Percentiles rank a stretch among this genome's conserved stretches.
phyloP scores from a whole-genome alignment of 2,888 invertebrate species.

The Drosophila anomelani region DNA sequence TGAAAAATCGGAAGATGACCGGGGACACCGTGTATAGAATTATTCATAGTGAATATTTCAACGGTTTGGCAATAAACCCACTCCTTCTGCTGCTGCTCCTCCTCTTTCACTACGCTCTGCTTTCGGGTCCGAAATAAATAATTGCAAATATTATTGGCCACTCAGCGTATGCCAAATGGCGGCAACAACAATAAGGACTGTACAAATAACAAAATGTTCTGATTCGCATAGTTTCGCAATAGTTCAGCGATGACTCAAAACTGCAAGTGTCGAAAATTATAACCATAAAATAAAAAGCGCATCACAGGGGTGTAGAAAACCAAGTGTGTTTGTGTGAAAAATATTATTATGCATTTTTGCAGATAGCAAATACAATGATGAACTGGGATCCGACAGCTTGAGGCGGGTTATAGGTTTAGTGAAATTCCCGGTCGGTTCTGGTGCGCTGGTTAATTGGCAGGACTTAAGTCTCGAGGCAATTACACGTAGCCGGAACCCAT shows the following conservation, averaged over 20 bases:
- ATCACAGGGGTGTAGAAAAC: background rate
- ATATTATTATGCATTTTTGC: slow-evolving; percentile 28
- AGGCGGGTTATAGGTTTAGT: background rate
- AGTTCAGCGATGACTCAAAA: slow-evolving; percentile 73
- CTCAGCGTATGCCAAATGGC: slow-evolving; percentile 73
- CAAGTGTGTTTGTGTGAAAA: background rate
- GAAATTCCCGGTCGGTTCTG: slow-evolving; percentile 10
- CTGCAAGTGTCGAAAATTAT: slow-evolving; percentile 56
- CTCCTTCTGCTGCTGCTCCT: background rate
- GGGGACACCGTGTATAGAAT: slow-evolving; percentile 42
- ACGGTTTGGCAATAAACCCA: slow-evolving; percentile 62
- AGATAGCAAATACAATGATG: slow-evolving; percentile 12
- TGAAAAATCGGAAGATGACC: slow-evolving; percentile 3
- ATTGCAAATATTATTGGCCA: slow-evolving; percentile 79
- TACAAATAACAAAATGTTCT: slow-evolving; percentile 57
- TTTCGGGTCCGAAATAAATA: slow-evolving; percentile 65
- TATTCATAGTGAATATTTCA: slow-evolving; percentile 71
- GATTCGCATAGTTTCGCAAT: slow-evolving; percentile 76
- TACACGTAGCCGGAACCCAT: slow-evolving; percentile 3
- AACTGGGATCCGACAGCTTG: slow-evolving; percentile 19
- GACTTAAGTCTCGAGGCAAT: slow-evolving; percentile 28
- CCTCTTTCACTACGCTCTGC: background rate
- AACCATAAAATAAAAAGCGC: slow-evolving; percentile 56
- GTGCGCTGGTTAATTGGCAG: slow-evolving; percentile 36
- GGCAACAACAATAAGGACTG: slow-evolving; percentile 41